phyloP scores from a whole-genome alignment of 2,113 vertebrate species.

The Eupsittula cactorum region DNA sequence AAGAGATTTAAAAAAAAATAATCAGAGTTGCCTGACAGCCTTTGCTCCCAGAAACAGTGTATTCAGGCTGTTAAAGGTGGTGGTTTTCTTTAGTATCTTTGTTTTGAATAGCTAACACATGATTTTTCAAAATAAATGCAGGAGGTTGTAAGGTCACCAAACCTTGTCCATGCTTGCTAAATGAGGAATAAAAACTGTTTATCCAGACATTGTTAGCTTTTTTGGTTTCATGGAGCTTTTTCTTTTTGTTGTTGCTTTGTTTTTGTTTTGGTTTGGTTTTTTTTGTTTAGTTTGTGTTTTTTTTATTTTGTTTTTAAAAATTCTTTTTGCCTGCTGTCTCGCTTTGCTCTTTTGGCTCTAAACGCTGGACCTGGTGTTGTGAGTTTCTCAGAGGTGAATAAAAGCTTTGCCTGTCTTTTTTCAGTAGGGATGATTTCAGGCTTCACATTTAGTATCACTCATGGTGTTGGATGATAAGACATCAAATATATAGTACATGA shows the following conservation, averaged over 20 bases:
- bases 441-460: not conserved
- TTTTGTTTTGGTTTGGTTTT: not conserved
- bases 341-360: not conserved
- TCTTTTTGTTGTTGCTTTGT: not conserved
- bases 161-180: not conserved
- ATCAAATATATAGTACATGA: not conserved
- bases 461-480: not conserved
- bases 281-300: fast-evolving
- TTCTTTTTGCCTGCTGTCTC: not conserved
- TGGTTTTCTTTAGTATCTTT: not conserved
- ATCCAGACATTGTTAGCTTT: fast-evolving
- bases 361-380: not conserved
- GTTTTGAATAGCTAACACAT: not conserved
- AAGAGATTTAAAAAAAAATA: not conserved
- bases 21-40: not conserved
- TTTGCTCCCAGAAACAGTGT: not conserved
- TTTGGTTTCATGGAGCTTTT: fast-evolving
- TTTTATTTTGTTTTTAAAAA: not conserved
- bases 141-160: not conserved
- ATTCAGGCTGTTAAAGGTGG: not conserved
- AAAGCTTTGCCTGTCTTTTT: conserved; percentile 12
- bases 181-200: not conserved
- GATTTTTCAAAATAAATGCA: not conserved
- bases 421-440: not conserved
- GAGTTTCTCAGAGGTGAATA: not conserved